Evolutionary conservation across 92 coral and sea anemone species (phyloP).

Genomic region (Palythoa caribaeorum): DNA sequence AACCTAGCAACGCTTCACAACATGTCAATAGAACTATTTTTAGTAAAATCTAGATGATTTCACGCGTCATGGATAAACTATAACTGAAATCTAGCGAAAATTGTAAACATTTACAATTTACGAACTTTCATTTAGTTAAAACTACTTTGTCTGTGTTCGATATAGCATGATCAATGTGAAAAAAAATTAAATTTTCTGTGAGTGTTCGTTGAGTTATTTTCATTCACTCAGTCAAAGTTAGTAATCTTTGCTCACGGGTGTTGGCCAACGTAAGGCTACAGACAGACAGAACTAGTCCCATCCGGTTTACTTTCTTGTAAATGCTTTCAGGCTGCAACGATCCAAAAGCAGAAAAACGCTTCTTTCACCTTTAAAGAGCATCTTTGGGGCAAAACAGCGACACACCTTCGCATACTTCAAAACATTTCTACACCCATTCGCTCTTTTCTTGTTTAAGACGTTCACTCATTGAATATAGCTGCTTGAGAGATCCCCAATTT

Average conservation of each 20-base stretch:
- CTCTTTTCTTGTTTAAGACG: constrained; percentile 68
- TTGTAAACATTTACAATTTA: neutral
- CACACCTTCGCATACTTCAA: neutral
- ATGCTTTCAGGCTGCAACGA: neutral
- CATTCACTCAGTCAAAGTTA: neutral
- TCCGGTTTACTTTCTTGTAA: neutral
- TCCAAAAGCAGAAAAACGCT: neutral
- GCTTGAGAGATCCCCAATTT: constrained; percentile 56
- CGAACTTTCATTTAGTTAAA: neutral
- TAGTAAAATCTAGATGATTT: neutral
- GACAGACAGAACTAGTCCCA: neutral
- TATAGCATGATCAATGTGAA: neutral
- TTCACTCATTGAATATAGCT: constrained; percentile 68
- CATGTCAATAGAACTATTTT: neutral
- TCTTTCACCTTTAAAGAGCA: no score
- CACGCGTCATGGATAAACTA: neutral
- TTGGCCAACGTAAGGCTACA: neutral
- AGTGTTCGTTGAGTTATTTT: neutral
- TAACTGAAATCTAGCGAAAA: neutral
- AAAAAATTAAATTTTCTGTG: neutral
- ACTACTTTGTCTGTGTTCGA: neutral
- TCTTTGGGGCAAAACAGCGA: neutral
- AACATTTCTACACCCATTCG: constrained; percentile 64
- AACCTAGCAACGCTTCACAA: constrained; percentile 2
- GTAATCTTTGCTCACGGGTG: neutral